phyloP scores from a whole-genome alignment of 2,797 vertebrate genomes.

The Salmo trutta region DNA sequence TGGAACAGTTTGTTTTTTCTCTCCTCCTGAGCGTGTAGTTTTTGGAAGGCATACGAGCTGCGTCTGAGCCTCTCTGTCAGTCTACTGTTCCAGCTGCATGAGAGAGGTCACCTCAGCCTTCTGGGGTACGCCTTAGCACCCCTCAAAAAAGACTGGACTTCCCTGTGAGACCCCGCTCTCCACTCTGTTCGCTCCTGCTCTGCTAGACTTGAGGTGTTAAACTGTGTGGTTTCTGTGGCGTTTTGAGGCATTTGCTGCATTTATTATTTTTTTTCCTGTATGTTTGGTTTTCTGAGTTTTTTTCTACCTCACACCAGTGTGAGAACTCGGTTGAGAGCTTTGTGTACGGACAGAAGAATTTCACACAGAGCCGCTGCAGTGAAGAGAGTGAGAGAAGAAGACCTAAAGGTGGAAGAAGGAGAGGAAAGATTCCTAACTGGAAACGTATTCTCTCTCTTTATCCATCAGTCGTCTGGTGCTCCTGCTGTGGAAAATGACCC shows the following conservation, averaged over 20 bases:
- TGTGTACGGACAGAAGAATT: not conserved
- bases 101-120: slow-evolving; percentile 47
- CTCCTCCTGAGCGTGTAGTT: slow-evolving; percentile 82
- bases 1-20: slow-evolving; percentile 85
- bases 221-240: not conserved
- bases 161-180: not conserved
- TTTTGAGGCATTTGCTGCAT: not conserved
- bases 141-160: not conserved
- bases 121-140: not conserved
- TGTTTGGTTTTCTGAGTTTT: slow-evolving; percentile 10
- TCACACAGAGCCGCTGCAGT: not conserved
- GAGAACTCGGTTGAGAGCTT: not conserved
- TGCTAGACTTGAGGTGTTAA: not conserved
- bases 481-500: slow-evolving; percentile 91
- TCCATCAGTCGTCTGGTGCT: slow-evolving; percentile 82
- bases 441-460: slow-evolving; percentile 64
- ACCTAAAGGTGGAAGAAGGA: slow-evolving; percentile 13
- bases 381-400: slow-evolving; percentile 2
- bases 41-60: slow-evolving; percentile 87
- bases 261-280: slow-evolving; percentile 10
- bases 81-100: slow-evolving; percentile 54
- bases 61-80: slow-evolving; percentile 63
- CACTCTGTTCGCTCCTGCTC: not conserved
- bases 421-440: slow-evolving; percentile 58
- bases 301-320: not conserved